Evolutionary conservation across 2,113 vertebrate species (phyloP).

Genomic region (Oncorhynchus mykiss): DNA sequence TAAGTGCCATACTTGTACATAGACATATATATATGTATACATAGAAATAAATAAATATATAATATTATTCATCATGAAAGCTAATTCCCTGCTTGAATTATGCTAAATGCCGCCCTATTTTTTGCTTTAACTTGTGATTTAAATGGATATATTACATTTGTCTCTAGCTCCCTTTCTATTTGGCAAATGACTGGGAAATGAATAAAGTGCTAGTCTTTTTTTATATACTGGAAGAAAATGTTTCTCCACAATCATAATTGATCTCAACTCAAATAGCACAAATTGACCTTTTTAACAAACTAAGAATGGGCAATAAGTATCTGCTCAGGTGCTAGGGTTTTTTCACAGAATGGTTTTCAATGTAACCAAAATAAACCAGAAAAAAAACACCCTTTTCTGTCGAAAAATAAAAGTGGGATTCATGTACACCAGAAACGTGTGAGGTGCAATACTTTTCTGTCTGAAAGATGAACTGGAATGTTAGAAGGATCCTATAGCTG

Average conservation of each 20-base stretch:
- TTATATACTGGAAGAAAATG: slow-evolving; percentile 58
- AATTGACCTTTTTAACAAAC: slow-evolving; percentile 69
- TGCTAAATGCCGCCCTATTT: slow-evolving; percentile 68
- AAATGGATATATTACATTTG: slow-evolving; percentile 54
- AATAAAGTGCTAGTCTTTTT: slow-evolving; percentile 67
- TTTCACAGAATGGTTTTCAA: slow-evolving; percentile 72
- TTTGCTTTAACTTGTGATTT: slow-evolving; percentile 76
- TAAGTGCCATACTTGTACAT: slow-evolving; percentile 85
- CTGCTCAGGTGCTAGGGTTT: slow-evolving; percentile 79
- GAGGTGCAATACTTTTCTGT: slow-evolving; percentile 67
- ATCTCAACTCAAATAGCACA: slow-evolving; percentile 71
- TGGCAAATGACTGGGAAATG: slow-evolving; percentile 68
- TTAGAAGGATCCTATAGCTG: slow-evolving; percentile 1
- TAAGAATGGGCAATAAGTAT: slow-evolving; percentile 64
- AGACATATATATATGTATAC: slow-evolving; percentile 67
- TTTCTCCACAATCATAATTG: slow-evolving; percentile 57
- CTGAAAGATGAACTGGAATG: slow-evolving; percentile 39
- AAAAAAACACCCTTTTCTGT: slow-evolving; percentile 62
- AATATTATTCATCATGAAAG: slow-evolving; percentile 75
- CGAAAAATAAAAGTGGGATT: slow-evolving; percentile 75
- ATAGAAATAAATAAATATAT: slow-evolving; percentile 71
- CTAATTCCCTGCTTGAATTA: slow-evolving; percentile 79
- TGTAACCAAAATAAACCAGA: slow-evolving; percentile 65
- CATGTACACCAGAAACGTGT: slow-evolving; percentile 70
- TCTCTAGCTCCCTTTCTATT: slow-evolving; percentile 54